A percentile compares a stretch with the other conserved stretches of the same genome.
phyloP scores from a whole-genome alignment of 2,888 invertebrate species.

The Schizaphis graminum region DNA sequence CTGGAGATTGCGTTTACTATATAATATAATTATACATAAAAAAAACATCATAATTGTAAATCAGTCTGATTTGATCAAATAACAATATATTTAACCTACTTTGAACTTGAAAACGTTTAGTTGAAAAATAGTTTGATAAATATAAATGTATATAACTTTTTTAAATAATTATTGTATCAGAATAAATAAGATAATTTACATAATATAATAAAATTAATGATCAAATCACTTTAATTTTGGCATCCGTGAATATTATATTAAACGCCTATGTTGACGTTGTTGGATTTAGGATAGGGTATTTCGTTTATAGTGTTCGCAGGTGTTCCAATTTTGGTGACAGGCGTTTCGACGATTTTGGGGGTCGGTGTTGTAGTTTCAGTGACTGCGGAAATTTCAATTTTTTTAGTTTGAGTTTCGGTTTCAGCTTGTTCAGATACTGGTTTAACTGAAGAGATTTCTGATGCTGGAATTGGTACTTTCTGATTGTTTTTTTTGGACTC shows the following conservation, averaged over 20 bases:
- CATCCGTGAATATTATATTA: background rate
- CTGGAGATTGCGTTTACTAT: background rate
- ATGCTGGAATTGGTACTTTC: background rate
- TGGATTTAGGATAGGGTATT: background rate
- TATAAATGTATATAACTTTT: background rate
- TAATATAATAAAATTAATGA: background rate
- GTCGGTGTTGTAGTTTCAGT: background rate
- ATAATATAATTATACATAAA: background rate
- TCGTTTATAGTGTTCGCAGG: background rate
- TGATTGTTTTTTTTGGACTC: background rate
- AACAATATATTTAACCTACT: background rate
- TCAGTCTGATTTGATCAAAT: background rate
- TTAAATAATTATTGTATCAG: background rate
- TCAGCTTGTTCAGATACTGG: background rate
- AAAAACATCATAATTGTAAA: background rate
- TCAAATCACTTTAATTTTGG: background rate
- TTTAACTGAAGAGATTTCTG: background rate
- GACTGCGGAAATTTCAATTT: background rate
- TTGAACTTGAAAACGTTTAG: background rate
- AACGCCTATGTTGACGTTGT: background rate
- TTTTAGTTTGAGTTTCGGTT: background rate
- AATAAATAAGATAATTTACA: constrained; percentile 20
- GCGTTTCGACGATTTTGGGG: background rate
- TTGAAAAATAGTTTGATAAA: background rate
- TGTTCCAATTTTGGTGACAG: background rate